A percentile compares a stretch with the other conserved stretches of the same genome.
Conservation (phyloP, 2,113 vertebrate species). For the Hemiscyllium ocellatum region DNA sequence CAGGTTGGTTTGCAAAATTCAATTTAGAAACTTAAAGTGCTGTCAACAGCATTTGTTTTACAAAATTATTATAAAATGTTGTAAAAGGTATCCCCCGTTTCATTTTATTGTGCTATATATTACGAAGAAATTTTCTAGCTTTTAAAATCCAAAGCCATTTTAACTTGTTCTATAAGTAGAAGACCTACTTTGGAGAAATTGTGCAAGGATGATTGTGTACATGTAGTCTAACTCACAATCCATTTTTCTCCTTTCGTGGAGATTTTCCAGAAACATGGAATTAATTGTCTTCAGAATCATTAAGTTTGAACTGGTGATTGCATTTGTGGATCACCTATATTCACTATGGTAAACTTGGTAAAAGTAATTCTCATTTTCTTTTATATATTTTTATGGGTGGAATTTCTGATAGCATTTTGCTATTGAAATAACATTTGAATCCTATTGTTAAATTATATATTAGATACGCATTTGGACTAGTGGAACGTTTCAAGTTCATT, state of each 20-base stretch:
- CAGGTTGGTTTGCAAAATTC: not conserved
- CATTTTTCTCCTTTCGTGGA: not conserved
- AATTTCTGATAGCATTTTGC: constrained; percentile 33
- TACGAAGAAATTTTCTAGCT: not conserved
- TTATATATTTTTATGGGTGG: not conserved
- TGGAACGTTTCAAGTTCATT: not conserved
- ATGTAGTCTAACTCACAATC: not conserved
- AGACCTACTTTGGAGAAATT: not conserved
- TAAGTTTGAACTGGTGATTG: not conserved
- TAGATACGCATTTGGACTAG: not conserved
- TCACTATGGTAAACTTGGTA: not conserved
- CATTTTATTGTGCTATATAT: not conserved
- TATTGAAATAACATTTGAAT: constrained; percentile 22
- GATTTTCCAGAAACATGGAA: not conserved
- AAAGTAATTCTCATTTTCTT: constrained; percentile 1
- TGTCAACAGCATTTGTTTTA: not conserved
- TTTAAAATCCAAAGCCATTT: not conserved
- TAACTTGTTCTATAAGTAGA: not conserved
- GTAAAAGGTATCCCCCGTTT: not conserved
- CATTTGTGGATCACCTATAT: not conserved
- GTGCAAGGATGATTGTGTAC: not conserved
- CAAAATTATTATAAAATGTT: not conserved
- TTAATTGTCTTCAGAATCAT: not conserved
- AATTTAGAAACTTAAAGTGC: not conserved
- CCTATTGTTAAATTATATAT: not conserved